Conservation (phyloP, 23 tunicate genomes). For the Styela clava region DNA sequence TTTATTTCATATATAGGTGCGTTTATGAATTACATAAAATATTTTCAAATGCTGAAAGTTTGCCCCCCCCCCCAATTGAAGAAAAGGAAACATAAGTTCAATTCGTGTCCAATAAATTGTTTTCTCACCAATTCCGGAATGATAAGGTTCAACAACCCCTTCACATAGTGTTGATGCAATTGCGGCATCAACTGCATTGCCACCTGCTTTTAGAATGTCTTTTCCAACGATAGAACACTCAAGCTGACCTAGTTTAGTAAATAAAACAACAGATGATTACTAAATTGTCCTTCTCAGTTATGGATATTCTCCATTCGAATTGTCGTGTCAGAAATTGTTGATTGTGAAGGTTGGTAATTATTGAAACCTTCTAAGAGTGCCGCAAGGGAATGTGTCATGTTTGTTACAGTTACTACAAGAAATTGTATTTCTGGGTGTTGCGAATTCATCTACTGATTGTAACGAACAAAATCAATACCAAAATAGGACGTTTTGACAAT, state of each 20-base stretch:
- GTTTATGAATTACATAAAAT: background rate
- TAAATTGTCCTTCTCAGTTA: background rate
- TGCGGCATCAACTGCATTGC: constrained; percentile 90
- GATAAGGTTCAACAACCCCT: constrained; percentile 81
- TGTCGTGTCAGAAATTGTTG: background rate
- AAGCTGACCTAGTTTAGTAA: constrained; percentile 27
- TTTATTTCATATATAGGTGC: background rate
- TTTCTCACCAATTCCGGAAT: constrained; percentile 57
- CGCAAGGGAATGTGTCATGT: too few relatives aligned
- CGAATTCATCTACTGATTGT: too few relatives aligned
- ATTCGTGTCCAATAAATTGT: too few relatives aligned
- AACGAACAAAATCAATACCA: too few relatives aligned
- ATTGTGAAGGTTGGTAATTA: too few relatives aligned
- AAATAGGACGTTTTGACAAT: too few relatives aligned
- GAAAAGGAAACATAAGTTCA: too few relatives aligned
- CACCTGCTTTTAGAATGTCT: constrained; percentile 48
- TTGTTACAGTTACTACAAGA: background rate
- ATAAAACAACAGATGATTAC: too few relatives aligned
- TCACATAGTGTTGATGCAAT: constrained; percentile 66
- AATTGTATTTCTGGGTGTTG: too few relatives aligned
- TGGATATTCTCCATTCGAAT: background rate
- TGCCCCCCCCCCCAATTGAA: too few relatives aligned
- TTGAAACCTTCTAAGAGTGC: too few relatives aligned
- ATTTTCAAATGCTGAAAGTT: background rate
- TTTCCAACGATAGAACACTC: constrained; percentile 65